Conservation (phyloP, 1,140 invertebrate genomes). For the Archivesica marissinica region DNA sequence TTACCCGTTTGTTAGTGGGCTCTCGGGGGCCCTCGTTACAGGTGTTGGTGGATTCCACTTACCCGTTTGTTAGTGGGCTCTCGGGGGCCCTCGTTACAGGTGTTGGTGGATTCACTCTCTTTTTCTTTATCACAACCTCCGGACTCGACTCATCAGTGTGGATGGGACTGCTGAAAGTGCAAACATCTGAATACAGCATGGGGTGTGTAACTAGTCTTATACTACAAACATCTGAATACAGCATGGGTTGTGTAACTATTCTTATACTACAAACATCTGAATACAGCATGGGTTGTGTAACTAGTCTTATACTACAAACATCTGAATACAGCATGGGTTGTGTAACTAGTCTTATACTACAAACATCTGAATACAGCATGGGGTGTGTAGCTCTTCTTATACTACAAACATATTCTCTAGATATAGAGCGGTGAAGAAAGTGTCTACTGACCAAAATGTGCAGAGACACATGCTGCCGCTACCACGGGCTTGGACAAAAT, state of each 20-base stretch:
- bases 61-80: not conserved
- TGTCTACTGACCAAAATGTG: too few species aligned
- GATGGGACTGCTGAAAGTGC: not conserved
- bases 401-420: not conserved
- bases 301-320: not conserved
- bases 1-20: too few species aligned
- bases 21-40: too few species aligned
- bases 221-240: not conserved
- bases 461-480: too few species aligned
- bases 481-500: too few species aligned
- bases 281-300: not conserved
- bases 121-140: conserved; percentile 16
- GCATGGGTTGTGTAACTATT: not conserved
- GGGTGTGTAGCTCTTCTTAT: not conserved
- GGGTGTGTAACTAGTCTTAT: not conserved
- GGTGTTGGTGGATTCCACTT: too few species aligned
- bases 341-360: not conserved
- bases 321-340: not conserved
- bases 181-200: not conserved
- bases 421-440: too few species aligned
- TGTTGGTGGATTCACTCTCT: not conserved
- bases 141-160: conserved; percentile 4
- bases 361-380: not conserved
- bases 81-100: not conserved
- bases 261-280: too few species aligned